These are phyloP conservation scores for Triplophysa rosa DNA, from an alignment of 2,113 vertebrate species.

Conservation along the genomic window DNA sequence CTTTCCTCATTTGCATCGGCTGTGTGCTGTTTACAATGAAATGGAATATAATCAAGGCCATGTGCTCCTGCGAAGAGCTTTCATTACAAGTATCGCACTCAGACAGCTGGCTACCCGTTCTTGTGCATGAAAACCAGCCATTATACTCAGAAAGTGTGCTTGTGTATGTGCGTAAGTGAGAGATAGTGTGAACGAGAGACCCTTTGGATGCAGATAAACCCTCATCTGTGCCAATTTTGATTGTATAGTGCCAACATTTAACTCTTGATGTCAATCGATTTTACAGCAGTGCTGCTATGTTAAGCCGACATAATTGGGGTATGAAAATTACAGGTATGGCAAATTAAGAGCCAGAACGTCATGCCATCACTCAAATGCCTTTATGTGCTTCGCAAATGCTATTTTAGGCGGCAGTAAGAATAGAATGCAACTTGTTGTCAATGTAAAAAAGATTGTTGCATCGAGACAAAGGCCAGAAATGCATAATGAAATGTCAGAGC, in stretches of 20 bases:
- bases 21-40: conserved; percentile 16
- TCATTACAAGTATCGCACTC: conserved; percentile 33
- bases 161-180: conserved; percentile 8
- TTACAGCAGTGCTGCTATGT: conserved; percentile 3
- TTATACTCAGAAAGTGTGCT: conserved; percentile 37
- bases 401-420: conserved; percentile 21
- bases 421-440: conserved; percentile 28
- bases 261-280: conserved; percentile 27
- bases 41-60: conserved; percentile 24
- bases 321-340: conserved; percentile 7
- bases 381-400: neutral
- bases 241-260: conserved; percentile 8
- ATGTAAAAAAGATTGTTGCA: conserved; percentile 13
- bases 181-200: conserved; percentile 12
- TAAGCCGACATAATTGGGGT: conserved; percentile 3
- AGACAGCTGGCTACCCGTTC: conserved; percentile 24
- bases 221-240: conserved; percentile 17
- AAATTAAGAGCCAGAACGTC: conserved; percentile 23
- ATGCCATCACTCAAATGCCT: conserved; percentile 18
- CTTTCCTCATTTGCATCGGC: conserved; percentile 25
- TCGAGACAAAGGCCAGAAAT: conserved; percentile 10
- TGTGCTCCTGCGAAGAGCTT: conserved; percentile 15
- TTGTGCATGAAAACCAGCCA: conserved; percentile 37
- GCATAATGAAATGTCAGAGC: conserved; percentile 35
- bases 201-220: neutral